Conservation (phyloP, 2,797 vertebrate species). For the Megalops cyprinoides region DNA sequence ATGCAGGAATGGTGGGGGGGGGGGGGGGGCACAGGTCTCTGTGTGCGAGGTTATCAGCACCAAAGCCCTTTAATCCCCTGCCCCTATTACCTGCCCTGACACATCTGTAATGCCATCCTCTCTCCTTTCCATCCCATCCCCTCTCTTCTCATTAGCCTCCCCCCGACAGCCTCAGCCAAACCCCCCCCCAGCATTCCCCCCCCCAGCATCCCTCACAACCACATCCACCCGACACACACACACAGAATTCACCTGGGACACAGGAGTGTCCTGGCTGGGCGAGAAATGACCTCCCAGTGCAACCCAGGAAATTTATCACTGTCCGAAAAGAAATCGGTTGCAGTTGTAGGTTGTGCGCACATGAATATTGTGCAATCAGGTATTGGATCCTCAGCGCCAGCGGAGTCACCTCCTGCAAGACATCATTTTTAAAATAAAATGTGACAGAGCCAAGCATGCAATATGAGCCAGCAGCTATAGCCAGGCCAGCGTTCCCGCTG, state of each 20-base stretch:
- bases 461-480: background rate
- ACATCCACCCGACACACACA: background rate
- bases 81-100: constrained; percentile 6
- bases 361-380: background rate
- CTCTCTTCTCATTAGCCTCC: background rate
- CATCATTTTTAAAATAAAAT: background rate
- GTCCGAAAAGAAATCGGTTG: background rate
- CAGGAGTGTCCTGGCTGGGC: background rate
- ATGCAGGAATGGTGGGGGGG: no score
- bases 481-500: background rate
- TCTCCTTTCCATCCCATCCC: background rate
- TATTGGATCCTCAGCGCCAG: background rate
- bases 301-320: constrained; percentile 26
- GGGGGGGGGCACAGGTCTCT: background rate
- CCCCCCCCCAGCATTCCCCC: background rate
- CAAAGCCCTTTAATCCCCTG: constrained; percentile 24
- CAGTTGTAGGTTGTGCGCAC: background rate
- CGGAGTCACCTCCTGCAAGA: background rate
- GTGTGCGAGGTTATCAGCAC: background rate
- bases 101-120: background rate
- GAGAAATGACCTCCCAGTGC: constrained; percentile 37
- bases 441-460: background rate
- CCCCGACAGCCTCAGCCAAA: background rate
- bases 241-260: no score
- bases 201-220: background rate